These are phyloP conservation scores for Wiebesia pumilae DNA, from an alignment of 1,140 invertebrate species.

Conservation along the genomic window DNA sequence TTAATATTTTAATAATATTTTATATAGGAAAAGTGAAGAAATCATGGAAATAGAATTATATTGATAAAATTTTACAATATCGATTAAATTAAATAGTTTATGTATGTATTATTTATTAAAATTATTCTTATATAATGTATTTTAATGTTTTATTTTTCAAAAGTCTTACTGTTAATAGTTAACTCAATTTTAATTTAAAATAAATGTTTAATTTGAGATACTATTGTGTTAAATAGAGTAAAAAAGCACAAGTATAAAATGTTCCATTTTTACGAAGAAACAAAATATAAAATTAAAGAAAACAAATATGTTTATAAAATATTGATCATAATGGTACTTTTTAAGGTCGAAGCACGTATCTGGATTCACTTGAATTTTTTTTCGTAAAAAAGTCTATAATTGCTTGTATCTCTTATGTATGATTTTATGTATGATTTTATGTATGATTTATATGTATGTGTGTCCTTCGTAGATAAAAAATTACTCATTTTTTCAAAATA, in stretches of 20 bases:
- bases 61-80: no score
- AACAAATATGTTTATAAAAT: background rate
- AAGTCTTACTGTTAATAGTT: background rate
- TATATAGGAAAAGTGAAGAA: no score
- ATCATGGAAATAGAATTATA: no score
- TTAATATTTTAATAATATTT: no score
- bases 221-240: no score
- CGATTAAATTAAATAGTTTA: no score
- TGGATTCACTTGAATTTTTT: constrained; percentile 15
- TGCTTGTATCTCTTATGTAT: constrained; percentile 43
- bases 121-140: background rate
- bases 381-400: constrained; percentile 8
- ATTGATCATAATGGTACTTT: constrained; percentile 5
- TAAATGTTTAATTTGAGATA: background rate
- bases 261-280: no score
- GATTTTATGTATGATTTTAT: no score
- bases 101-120: no score
- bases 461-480: constrained; percentile 58
- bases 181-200: background rate
- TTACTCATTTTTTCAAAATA: constrained; percentile 15
- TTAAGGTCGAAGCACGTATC: background rate
- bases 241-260: no score
- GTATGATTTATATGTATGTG: constrained; percentile 52
- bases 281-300: background rate
- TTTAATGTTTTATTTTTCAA: background rate